These are phyloP conservation scores for Acrocephalus kingi DNA, from an alignment of 2,113 vertebrate genomes.

Conservation along the genomic window DNA sequence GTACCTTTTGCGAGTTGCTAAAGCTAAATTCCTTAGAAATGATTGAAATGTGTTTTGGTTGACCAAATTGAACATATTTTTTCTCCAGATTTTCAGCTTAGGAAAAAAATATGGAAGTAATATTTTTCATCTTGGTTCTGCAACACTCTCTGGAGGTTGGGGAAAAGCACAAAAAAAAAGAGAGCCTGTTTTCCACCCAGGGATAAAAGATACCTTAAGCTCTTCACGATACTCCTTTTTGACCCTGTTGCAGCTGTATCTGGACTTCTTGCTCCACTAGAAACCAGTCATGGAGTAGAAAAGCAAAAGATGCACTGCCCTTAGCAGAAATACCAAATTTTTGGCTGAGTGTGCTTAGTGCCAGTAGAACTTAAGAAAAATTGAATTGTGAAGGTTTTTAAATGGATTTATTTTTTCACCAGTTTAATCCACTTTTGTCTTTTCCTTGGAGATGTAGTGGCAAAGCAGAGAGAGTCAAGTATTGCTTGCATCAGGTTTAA, in stretches of 20 bases:
- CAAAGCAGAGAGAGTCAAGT: not conserved
- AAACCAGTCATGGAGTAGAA: not conserved
- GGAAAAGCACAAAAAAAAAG: not conserved
- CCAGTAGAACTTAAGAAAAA: not conserved
- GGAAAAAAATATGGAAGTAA: not conserved
- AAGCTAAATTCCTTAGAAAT: not conserved
- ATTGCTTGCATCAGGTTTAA: not conserved
- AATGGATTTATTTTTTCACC: not conserved
- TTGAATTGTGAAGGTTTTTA: not conserved
- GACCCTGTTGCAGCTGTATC: not conserved
- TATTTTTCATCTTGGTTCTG: not conserved
- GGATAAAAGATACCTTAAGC: not conserved
- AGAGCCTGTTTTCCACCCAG: not conserved
- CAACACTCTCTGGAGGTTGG: not conserved
- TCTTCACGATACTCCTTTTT: not conserved
- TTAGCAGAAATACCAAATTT: not conserved
- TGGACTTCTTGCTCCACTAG: not conserved
- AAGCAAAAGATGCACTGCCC: not conserved
- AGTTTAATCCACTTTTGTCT: not conserved
- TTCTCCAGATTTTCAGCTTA: not conserved
- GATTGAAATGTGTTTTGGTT: conserved; percentile 18
- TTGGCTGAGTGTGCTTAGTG: not conserved
- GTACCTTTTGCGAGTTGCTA: not conserved
- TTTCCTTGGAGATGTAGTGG: not conserved
- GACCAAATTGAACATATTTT: not conserved